phyloP scores from a whole-genome alignment of 2,797 vertebrate species.

The Enteromius radiatus region DNA sequence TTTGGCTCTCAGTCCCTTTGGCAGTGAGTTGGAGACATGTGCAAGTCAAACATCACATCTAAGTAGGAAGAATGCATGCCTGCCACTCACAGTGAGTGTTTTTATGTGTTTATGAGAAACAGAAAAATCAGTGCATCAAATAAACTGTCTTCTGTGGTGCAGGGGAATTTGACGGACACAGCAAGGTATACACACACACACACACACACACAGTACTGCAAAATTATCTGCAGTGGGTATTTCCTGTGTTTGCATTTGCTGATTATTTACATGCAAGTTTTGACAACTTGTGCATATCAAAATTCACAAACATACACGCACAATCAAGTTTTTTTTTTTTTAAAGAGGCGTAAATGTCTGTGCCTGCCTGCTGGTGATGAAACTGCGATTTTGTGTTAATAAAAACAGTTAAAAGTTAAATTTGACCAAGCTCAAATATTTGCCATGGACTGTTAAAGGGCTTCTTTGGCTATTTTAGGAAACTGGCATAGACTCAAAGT shows the following conservation, averaged over 20 bases:
- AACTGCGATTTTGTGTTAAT: slow-evolving; percentile 42
- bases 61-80: slow-evolving; percentile 65
- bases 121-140: neutral
- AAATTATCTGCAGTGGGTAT: neutral
- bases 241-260: slow-evolving; percentile 11
- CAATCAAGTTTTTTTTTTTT: neutral
- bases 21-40: slow-evolving; percentile 59
- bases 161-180: neutral
- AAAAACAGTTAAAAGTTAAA: slow-evolving; percentile 71
- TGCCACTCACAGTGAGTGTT: slow-evolving; percentile 50
- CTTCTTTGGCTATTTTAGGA: slow-evolving; percentile 79
- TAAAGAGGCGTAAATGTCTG: slow-evolving; percentile 14
- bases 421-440: slow-evolving; percentile 81
- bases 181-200: neutral
- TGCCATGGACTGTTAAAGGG: slow-evolving; percentile 77
- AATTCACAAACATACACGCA: slow-evolving; percentile 1
- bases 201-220: neutral
- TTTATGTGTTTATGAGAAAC: slow-evolving; percentile 9
- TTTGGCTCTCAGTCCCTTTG: slow-evolving; percentile 32
- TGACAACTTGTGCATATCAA: slow-evolving; percentile 22
- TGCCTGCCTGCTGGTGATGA: slow-evolving; percentile 1
- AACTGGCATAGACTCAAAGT: slow-evolving; percentile 76
- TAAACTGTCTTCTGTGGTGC: slow-evolving; percentile 21
- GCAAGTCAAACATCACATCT: slow-evolving; percentile 66
- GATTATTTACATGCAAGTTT: slow-evolving; percentile 20